phyloP scores from a whole-genome alignment of 2,113 vertebrate genomes.

The Oreochromis niloticus region DNA sequence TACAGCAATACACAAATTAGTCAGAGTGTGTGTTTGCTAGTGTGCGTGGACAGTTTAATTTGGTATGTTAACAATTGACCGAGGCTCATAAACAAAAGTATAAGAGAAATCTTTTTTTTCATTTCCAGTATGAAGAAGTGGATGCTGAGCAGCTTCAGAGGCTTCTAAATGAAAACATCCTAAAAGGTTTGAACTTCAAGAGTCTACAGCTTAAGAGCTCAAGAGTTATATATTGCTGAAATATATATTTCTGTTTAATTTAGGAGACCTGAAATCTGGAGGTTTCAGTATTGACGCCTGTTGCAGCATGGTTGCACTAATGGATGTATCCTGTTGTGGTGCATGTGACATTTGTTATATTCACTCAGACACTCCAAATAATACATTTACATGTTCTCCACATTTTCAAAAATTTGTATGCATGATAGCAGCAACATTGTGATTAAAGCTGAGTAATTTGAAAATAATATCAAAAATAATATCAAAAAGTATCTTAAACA shows the following conservation, averaged over 20 bases:
- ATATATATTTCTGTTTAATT: background rate
- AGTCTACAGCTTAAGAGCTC: background rate
- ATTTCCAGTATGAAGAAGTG: conserved; percentile 61
- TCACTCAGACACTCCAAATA: background rate
- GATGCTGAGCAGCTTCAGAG: conserved; percentile 62
- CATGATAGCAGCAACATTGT: background rate
- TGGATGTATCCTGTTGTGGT: conserved; percentile 68
- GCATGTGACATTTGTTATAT: background rate
- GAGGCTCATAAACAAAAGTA: background rate
- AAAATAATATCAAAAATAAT: background rate
- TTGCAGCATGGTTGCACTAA: conserved; percentile 69
- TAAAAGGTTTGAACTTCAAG: conserved; percentile 20
- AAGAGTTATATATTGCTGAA: background rate
- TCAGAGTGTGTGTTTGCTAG: background rate
- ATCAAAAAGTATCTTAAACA: background rate
- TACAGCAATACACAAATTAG: background rate
- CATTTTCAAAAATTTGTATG: background rate
- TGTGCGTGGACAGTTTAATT: background rate
- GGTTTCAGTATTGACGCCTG: conserved; percentile 72
- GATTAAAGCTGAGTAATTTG: background rate
- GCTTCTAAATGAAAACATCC: conserved; percentile 57
- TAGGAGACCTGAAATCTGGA: conserved; percentile 43
- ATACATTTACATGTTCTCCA: background rate
- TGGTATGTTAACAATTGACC: background rate
- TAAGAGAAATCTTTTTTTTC: background rate